phyloP scores from a whole-genome alignment of 2,113 vertebrate species.

The Bucco capensis region DNA sequence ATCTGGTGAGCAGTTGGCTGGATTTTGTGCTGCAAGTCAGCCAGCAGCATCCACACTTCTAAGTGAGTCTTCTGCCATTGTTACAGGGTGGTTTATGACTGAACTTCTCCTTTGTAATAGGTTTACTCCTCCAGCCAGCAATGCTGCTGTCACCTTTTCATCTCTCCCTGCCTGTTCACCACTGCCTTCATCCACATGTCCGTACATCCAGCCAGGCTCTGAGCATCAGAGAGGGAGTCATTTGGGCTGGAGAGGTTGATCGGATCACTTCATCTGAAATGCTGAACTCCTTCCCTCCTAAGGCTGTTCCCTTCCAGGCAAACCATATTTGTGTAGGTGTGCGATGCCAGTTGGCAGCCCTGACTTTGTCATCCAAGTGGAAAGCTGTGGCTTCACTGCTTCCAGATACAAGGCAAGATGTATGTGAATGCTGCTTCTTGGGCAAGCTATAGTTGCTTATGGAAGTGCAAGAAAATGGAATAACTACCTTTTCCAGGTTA shows the following conservation, averaged over 20 bases:
- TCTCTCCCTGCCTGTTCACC: not conserved
- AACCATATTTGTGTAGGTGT: not conserved
- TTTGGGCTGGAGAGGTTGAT: not conserved
- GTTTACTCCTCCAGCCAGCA: not conserved
- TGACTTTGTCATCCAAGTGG: not conserved
- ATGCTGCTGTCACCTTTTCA: not conserved
- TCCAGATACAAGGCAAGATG: not conserved
- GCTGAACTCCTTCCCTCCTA: not conserved
- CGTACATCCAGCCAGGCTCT: not conserved
- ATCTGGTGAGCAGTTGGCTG: slow-evolving; percentile 44
- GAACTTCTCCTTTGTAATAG: not conserved
- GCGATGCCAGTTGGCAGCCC: not conserved
- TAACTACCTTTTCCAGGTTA: not conserved
- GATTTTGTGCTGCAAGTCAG: not conserved
- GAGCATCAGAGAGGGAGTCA: accelerated
- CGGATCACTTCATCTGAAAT: not conserved
- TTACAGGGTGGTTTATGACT: not conserved
- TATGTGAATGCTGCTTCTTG: not conserved
- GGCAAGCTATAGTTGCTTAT: not conserved
- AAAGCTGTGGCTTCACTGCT: not conserved
- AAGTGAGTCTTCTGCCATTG: not conserved
- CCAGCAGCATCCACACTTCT: not conserved
- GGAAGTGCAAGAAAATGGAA: not conserved
- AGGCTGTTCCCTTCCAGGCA: not conserved
- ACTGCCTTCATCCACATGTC: not conserved